Evolutionary conservation across 2,113 vertebrate genomes (phyloP), one percentile per base, ranked within the genome.

Genomic region (Platysteira castanea): DNA sequence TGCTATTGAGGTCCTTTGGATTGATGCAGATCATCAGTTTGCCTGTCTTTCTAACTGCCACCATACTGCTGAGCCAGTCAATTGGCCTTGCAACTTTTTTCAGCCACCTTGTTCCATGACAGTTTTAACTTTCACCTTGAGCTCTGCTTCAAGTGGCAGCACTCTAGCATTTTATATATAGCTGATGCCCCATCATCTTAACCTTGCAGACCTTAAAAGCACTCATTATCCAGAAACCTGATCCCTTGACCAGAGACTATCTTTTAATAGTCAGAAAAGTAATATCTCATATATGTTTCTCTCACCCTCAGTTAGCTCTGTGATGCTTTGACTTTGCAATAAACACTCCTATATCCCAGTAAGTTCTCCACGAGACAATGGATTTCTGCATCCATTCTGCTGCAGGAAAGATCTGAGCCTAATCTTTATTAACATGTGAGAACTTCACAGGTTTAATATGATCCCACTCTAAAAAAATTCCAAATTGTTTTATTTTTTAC

Each of bases 1-100:
- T 96, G 95, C 92, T 96, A 93, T 95, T 95, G 95, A 96, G 96
- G 93, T 96, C 96, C 92, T 96, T 96, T 71, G 93, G 90, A 94
- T 95, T 96, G 96, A 95, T 94, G 95, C 92, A 96, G 88, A 95
- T 94, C 96, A 95, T 95, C 93, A 93, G 75, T 94, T 96, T 95
- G 85, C 93, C 96, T 96, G 92, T 94, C 96, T 97, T 92, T 84
- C 92, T 96, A 95, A 92, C 93, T 96, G 93, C 93, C 90, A 93
- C 93, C 95, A 94, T 95, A 94, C 91, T 92, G 93, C 95, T 96
- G 90, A 96, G 87, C 95, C 83, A 96, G 71, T 89, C 93, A 94
- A 94, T 82, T 96, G 96, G 88, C 85, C 92, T 94, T 92, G 90
- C 88, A 94, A 96, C 93, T 94, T 95, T 96, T 95, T 93, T 88